A percentile compares a stretch with the other conserved stretches of the same genome.
Evolutionary conservation across 2,888 invertebrate genomes (phyloP).

Genomic region (Clostera curtula): DNA sequence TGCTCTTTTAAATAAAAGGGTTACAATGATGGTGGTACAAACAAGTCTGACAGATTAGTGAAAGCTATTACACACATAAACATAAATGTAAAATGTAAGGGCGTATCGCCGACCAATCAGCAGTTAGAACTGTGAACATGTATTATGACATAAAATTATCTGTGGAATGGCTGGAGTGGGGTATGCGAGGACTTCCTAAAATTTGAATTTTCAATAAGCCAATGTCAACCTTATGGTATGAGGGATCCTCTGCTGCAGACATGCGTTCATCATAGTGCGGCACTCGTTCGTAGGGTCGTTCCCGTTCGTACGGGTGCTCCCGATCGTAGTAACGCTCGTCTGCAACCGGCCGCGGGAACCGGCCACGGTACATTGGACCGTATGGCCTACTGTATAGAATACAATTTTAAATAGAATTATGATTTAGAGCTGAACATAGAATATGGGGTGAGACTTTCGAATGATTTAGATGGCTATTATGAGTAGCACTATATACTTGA

Average conservation of each 20-base stretch:
- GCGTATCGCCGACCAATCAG: too few relatives aligned
- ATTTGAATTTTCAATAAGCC: neutral
- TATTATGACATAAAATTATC: too few relatives aligned
- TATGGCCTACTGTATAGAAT: constrained; percentile 28
- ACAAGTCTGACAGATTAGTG: too few relatives aligned
- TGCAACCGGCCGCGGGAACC: constrained; percentile 32
- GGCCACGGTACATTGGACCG: constrained; percentile 53
- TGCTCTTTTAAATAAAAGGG: too few relatives aligned
- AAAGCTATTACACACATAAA: too few relatives aligned
- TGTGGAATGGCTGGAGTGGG: too few relatives aligned
- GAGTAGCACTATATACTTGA: too few relatives aligned
- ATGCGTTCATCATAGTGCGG: constrained; percentile 55
- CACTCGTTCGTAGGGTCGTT: constrained; percentile 48
- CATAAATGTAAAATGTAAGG: too few relatives aligned
- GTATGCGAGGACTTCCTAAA: too few relatives aligned
- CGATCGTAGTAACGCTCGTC: constrained; percentile 56
- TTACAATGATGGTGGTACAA: too few relatives aligned
- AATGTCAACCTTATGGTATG: constrained; percentile 49
- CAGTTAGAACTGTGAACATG: too few relatives aligned
- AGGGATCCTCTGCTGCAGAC: constrained; percentile 40
- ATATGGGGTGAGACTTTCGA: neutral
- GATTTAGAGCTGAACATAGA: neutral
- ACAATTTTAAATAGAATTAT: neutral
- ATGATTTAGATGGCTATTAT: too few relatives aligned
- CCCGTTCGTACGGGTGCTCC: constrained; percentile 50